Base-by-base conservation (phyloP, 2,888 invertebrate genomes). In the Neoaliturus tenellus region DNA sequence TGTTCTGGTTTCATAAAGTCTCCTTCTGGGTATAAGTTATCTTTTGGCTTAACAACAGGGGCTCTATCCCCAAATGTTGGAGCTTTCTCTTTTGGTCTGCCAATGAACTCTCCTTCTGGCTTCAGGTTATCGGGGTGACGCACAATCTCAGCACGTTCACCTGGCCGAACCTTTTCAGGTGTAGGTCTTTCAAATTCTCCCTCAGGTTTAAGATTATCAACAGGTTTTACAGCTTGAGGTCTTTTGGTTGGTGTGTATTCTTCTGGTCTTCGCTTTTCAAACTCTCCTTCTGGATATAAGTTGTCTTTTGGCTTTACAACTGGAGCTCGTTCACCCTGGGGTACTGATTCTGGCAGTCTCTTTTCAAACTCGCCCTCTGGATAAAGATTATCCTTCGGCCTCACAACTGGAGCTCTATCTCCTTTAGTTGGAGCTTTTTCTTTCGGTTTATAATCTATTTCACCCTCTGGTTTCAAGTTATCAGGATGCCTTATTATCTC, bases 401-500 rank as follows among this genome's bases (percentile, higher is more conserved):
- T 91, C 86, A 91, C 92, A 2, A 90, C 90, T 23, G 86, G 85
- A 0, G 86, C 86, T 35, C 87, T 80, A 25, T 87, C 87, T 41
- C 86, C 86, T 69, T 71, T 86, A 48, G 55, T 71, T 33, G 85
- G 84, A 75, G 87, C 86, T 87, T 92, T 91, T 86, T 92, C 92
- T 25, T 89, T 89, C 31, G 90, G 91, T 86, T 89, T 90, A 84
- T 86, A 87, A 48, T 88, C 87, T 73, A 91, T 91, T 6, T 91
- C 90, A 23, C 91, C 91, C 88, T 91, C 91, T 4, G 90, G 89
- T 55, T 87, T 86, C 4, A 91, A 86, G 83, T 90, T 87, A 89
- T 95, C 95, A 89, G 94, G 93, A 86, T 93, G 94, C 88, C 89
- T 92, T 1, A 93, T 92, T 0, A 94, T 90, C 83, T 94, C 93